A percentile compares a stretch with the other conserved stretches of the same genome.
Conservation (phyloP, 2,797 vertebrate genomes). For the Neopelma chrysocephalum region DNA sequence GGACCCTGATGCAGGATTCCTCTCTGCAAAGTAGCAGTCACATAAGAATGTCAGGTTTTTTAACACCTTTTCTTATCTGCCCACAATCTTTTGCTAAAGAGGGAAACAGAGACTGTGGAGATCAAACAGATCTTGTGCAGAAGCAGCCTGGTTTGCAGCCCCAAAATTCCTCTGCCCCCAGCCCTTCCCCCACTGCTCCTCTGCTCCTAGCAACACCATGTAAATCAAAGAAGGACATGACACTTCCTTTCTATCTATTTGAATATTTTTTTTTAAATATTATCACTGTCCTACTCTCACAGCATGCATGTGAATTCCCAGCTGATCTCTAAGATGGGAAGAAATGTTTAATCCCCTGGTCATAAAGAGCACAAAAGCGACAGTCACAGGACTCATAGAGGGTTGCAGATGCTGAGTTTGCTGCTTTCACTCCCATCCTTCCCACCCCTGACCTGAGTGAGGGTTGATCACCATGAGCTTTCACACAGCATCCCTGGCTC, state of each 20-base stretch:
- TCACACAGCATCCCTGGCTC: background rate
- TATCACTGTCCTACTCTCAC: background rate
- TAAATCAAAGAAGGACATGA: background rate
- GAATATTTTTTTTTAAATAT: background rate
- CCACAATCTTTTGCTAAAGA: background rate
- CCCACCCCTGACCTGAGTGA: rapidly evolving
- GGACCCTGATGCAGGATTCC: background rate
- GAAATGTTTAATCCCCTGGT: background rate
- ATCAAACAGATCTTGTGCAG: background rate
- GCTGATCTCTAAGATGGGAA: background rate
- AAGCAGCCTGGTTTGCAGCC: background rate
- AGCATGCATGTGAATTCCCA: background rate
- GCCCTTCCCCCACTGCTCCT: background rate
- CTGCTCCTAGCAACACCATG: background rate
- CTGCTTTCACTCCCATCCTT: background rate
- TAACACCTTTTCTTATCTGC: background rate
- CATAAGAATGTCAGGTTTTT: rapidly evolving
- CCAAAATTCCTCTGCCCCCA: background rate
- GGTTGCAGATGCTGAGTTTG: background rate
- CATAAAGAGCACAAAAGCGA: background rate
- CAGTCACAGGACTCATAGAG: background rate
- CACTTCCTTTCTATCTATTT: background rate
- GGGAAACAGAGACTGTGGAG: rapidly evolving
- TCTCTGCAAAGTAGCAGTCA: background rate
- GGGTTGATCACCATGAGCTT: background rate